phyloP scores from a whole-genome alignment of 2,113 vertebrate genomes.

The Sinocyclocheilus maitianheensis region DNA sequence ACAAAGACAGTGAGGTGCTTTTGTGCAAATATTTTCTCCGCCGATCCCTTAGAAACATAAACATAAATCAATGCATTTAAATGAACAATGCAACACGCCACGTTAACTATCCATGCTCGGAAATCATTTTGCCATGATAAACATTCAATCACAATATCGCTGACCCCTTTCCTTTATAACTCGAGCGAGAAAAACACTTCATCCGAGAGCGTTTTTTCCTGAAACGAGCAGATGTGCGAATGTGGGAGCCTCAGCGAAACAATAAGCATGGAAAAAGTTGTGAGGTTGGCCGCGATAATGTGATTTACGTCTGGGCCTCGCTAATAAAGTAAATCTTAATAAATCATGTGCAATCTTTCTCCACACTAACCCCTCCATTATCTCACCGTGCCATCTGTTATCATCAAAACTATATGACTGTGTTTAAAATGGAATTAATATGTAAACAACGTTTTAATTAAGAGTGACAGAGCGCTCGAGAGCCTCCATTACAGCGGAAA shows the following conservation, averaged over 20 bases:
- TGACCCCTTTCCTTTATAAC: conserved; percentile 54
- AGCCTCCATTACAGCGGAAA: conserved; percentile 25
- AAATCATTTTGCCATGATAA: conserved; percentile 33
- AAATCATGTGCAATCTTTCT: conserved; percentile 91
- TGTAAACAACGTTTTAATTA: conserved; percentile 99
- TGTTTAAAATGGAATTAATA: conserved; percentile 99
- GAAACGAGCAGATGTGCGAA: conserved; percentile 58
- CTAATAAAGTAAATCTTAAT: conserved; percentile 96
- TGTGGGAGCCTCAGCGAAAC: conserved; percentile 60
- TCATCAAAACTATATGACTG: conserved; percentile 98
- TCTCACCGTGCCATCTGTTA: conserved; percentile 94
- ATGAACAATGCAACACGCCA: conserved; percentile 6
- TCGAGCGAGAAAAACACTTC: conserved; percentile 53
- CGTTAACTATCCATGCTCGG: conserved; percentile 33
- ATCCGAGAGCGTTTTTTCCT: conserved; percentile 35
- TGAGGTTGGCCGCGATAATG: conserved; percentile 76
- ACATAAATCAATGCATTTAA: conserved; percentile 45
- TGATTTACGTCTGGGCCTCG: conserved; percentile 83
- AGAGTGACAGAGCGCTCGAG: conserved; percentile 87
- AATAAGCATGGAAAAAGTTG: conserved; percentile 74
- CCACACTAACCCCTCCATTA: conserved; percentile 86
- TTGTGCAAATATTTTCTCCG: conserved; percentile 17
- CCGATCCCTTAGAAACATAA: conserved; percentile 17
- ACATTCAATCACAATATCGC: conserved; percentile 32
- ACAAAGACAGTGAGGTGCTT: neutral